Base-by-base conservation (phyloP, 2,797 vertebrate genomes). In the Silurus aristotelis region DNA sequence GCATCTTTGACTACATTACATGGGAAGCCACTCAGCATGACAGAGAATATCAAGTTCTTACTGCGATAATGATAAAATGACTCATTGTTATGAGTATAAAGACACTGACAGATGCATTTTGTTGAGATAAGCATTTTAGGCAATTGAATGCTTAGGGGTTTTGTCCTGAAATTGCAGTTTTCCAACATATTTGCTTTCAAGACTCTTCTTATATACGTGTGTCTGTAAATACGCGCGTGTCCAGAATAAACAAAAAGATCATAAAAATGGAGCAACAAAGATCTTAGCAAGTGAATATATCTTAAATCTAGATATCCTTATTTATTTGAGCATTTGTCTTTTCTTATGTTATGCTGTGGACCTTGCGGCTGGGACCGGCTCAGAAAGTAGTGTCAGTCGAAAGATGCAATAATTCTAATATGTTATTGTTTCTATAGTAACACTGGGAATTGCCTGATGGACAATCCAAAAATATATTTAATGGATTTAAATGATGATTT, bases 1-100 rank as follows among this genome's bases (percentile, higher is more conserved):
- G 20, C 6, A 67, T 83, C 67, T 77, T 79, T 38, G 43, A 71
- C 58, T 52, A 87, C 52, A 68, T 72, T 61, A 72, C 19, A n/a
- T 68, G 72, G 43, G 20, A 79, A 87, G 48, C 56, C 67, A 48
- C 58, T 67, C 85, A 80, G 31, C 80, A 78, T 25, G 61, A 27
- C 68, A 82, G 83, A 71, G 55, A 66, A 82, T n/a, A 80, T 25
- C 3, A 20, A n/a, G 20, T 61, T 67, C 46, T 60, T 22, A 73
- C 1, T 15, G 20, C 68, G 22, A 58, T 77, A 83, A 86, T 64
- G 56, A 80, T 4, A n/a, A 68, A 70, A 56, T 56, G 48, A 82
- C 61, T 84, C n/a, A 55, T n/a, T 84, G 20, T 38, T 60, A 19
- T 58, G 55, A 76, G 25, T 58, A 8, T 27, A 75, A 56, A 27